phyloP scores from a whole-genome alignment of 2,113 vertebrate species.

The Forbesichthys agassizii region DNA sequence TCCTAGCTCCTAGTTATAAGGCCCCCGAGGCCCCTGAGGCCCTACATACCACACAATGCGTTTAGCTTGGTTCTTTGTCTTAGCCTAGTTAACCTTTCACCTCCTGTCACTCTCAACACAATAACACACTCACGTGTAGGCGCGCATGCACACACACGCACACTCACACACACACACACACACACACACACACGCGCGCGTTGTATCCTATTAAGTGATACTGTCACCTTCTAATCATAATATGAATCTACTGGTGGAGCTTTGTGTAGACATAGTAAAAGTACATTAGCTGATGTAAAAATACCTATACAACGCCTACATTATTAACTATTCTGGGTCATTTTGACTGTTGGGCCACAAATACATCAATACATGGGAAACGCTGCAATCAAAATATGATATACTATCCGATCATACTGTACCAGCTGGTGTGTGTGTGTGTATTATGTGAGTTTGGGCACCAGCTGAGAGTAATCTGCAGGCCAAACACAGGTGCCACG shows the following conservation, averaged over 20 bases:
- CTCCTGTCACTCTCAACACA: conserved; percentile 61
- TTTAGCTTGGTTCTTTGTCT: conserved; percentile 70
- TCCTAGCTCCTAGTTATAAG: conserved; percentile 39
- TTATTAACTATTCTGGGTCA: too few relatives aligned
- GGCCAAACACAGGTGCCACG: conserved; percentile 60
- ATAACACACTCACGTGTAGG: conserved; percentile 18
- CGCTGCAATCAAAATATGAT: too few relatives aligned
- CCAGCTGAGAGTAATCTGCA: conserved; percentile 48
- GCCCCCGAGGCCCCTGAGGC: conserved; percentile 64
- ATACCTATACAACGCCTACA: too few relatives aligned
- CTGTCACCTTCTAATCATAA: too few relatives aligned
- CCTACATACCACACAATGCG: conserved; percentile 67
- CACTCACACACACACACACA: conserved; percentile 23
- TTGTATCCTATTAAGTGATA: too few relatives aligned
- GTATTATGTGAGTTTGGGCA: conserved; percentile 28
- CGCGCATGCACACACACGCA: conserved; percentile 9
- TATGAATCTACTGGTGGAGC: too few relatives aligned
- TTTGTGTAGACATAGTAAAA: too few relatives aligned
- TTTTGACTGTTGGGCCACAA: too few relatives aligned
- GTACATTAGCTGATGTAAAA: too few relatives aligned
- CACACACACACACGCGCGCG: conserved; percentile 7
- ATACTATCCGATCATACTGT: background rate
- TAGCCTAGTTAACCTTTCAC: conserved; percentile 74
- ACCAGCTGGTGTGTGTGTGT: conserved; percentile 1
- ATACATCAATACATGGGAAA: too few relatives aligned